Conservation (phyloP, 2,888 invertebrate species). For the Pyrocoelia pectoralis region DNA sequence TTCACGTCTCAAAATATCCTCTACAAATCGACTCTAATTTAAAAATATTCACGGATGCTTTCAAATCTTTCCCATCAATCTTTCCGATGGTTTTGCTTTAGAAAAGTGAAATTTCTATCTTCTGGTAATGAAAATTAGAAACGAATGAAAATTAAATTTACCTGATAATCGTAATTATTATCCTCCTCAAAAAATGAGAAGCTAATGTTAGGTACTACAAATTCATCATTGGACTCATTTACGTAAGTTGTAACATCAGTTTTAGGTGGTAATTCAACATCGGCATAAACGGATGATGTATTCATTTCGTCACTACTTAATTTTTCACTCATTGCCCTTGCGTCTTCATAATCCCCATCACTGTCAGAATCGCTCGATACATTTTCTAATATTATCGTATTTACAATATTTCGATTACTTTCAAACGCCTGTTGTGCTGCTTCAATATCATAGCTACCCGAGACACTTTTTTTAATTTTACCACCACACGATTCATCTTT, state of each 20-base stretch:
- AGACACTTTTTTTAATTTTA: conserved; percentile 42
- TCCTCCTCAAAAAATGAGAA: conserved; percentile 56
- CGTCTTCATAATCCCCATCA: conserved; percentile 48
- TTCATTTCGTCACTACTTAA: conserved; percentile 33
- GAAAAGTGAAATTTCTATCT: neutral
- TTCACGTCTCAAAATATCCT: no score
- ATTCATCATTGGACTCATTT: conserved; percentile 45
- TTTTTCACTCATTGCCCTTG: conserved; percentile 43
- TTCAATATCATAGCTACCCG: conserved; percentile 57
- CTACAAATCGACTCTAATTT: no score
- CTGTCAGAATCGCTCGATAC: conserved; percentile 45
- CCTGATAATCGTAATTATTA: conserved; percentile 44
- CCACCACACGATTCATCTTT: conserved; percentile 23
- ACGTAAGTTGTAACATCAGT: conserved; percentile 24
- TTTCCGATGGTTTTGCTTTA: no score
- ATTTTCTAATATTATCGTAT: conserved; percentile 33
- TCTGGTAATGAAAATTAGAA: neutral
- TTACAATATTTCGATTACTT: conserved; percentile 35
- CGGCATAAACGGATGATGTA: conserved; percentile 27
- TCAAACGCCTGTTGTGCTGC: conserved; percentile 53
- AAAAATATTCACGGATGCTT: neutral
- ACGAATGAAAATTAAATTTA: conserved; percentile 17
- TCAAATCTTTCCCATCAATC: no score
- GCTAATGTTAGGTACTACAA: conserved; percentile 58
- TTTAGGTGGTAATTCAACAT: conserved; percentile 23